Evolutionary conservation across 1,140 invertebrate species (phyloP), one percentile per base, ranked within the genome.

Genomic region (Ptiloglossa arizonensis): DNA sequence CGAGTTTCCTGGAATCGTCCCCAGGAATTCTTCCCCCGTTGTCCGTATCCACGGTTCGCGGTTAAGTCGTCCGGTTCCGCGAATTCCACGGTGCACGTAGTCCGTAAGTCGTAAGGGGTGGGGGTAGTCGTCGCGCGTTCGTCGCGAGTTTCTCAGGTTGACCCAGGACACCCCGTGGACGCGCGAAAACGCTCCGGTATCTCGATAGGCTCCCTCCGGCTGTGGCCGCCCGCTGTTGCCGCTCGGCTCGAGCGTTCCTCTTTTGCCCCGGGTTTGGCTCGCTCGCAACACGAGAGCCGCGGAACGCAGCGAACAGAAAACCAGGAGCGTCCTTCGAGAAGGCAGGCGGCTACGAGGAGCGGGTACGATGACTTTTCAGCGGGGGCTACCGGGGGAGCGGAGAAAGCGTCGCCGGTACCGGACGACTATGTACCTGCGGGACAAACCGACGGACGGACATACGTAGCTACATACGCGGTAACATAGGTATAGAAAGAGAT

Each of bases 381-480:
- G 63, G 29, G n/a, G 52, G 69, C 63, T 83, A 70, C 67, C 74
- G 68, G 27, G 32, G 60, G 72, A 63, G 62, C 46, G 29, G 15
- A 56, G 48, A 68, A 81, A 81, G 57, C 73, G 62, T 32, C 71
- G 62, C 62, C 50, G 32, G 52, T 62, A 63, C 24, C 15, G 44
- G 64, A 80, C 54, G 72, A 67, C 57, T 71, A 8, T 79, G 70
- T 69, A 70, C n/a, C 48, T 68, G 63, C 56, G 63, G 75, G 63
- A 67, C 64, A 56, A 78, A 52, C 73, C 57, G 62, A 70, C 67
- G 67, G 63, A 81, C 66, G 48, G 79, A 80, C 70, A 41, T 63
- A 80, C 71, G 70, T 62, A 73, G 60, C 56, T 82, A 84, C 71
- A 54, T 80, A 69, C 62, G 71, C 77, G 81, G 74, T 44, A 81